Evolutionary conservation across 1,140 invertebrate species (phyloP).

Genomic region (Leptoteleia sp.): DNA sequence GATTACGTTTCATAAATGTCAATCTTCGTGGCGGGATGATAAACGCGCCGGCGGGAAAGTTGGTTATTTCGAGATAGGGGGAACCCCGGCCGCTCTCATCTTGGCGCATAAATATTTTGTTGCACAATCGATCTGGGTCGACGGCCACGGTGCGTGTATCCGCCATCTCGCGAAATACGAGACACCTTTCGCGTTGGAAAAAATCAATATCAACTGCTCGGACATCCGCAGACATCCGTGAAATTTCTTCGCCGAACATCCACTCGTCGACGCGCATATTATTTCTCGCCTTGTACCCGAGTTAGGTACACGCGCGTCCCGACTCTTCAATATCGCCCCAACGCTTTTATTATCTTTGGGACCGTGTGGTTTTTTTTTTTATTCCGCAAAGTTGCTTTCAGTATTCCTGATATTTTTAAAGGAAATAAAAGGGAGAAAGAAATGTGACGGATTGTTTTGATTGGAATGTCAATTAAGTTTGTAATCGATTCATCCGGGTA

Average conservation of each 20-base stretch:
- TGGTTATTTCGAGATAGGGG: slow-evolving; percentile 3
- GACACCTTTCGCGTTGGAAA: slow-evolving; percentile 43
- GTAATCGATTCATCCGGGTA: no score
- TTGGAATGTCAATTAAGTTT: no score
- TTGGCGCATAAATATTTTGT: slow-evolving; percentile 47
- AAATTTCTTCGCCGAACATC: slow-evolving; percentile 26
- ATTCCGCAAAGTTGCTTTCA: no score
- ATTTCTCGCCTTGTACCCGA: no score
- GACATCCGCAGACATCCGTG: slow-evolving; percentile 40
- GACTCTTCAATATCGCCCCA: no score
- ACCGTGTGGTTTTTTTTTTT: no score
- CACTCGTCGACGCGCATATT: slow-evolving; percentile 1
- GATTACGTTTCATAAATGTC: slow-evolving; percentile 20
- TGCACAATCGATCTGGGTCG: slow-evolving; percentile 45
- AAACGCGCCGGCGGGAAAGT: slow-evolving; percentile 11
- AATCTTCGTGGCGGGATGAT: slow-evolving; percentile 23
- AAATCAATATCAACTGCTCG: slow-evolving; percentile 63
- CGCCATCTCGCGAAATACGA: slow-evolving; percentile 54
- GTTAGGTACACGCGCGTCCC: no score
- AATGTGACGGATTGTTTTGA: no score
- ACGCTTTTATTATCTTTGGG: no score
- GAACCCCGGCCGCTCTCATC: slow-evolving; percentile 21
- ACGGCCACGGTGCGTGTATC: slow-evolving; percentile 32
- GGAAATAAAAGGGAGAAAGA: no score
- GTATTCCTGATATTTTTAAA: no score